Evolutionary conservation across 2,113 vertebrate genomes (phyloP).

Genomic region (Pedetes capensis): DNA sequence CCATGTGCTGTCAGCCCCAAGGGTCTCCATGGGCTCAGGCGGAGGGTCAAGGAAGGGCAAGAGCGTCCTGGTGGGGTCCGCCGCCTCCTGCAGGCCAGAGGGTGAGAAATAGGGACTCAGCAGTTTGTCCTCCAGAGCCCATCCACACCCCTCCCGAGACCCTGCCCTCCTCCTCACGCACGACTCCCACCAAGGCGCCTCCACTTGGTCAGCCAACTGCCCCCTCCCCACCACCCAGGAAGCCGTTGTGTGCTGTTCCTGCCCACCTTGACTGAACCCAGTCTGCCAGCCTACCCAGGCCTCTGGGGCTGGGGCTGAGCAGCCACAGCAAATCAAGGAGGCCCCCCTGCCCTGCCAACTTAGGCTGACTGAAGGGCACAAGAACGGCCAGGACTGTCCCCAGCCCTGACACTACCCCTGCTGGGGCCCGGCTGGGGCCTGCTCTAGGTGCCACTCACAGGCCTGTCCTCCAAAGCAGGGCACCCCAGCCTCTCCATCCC

Average conservation of each 20-base stretch:
- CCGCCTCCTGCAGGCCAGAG: rapidly evolving
- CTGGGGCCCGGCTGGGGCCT: neutral
- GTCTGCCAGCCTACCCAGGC: no score
- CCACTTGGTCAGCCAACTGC: neutral
- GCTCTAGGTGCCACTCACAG: neutral
- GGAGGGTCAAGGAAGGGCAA: neutral
- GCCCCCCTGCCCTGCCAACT: neutral
- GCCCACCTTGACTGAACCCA: neutral
- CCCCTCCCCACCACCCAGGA: neutral
- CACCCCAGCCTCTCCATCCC: neutral
- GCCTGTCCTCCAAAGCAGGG: neutral
- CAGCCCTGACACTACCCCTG: neutral
- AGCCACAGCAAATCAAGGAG: neutral
- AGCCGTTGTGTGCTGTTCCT: neutral
- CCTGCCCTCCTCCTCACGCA: neutral
- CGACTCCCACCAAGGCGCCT: neutral
- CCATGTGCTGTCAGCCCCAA: neutral
- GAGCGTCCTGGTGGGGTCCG: neutral
- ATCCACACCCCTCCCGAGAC: neutral
- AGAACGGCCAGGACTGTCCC: no score
- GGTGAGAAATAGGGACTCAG: rapidly evolving
- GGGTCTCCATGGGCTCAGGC: neutral
- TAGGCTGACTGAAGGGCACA: no score
- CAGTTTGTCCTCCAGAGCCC: neutral
- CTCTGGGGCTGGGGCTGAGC: neutral